These are phyloP conservation scores for Solenopsis invicta DNA, from an alignment of 1,140 invertebrate genomes.

Conservation along the genomic window DNA sequence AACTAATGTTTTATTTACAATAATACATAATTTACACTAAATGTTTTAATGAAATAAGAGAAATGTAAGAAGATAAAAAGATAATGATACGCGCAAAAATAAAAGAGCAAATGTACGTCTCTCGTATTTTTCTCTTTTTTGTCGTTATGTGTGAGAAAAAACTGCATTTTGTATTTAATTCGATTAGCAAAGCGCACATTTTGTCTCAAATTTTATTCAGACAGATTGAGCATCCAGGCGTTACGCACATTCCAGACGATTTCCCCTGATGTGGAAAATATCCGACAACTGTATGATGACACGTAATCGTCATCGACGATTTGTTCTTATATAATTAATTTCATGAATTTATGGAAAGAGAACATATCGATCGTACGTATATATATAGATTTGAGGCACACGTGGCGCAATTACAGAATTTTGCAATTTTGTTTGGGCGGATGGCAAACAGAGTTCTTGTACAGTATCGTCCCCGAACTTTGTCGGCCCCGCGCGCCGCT, in stretches of 20 bases:
- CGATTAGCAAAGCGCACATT: conserved; percentile 16
- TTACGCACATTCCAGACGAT: conserved; percentile 32
- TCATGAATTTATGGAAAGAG: conserved; percentile 9
- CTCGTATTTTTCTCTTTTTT: not conserved
- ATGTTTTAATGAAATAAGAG: not conserved
- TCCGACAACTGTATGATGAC: conserved; percentile 29
- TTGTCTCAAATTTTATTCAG: conserved; percentile 55
- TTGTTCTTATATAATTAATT: conserved; percentile 58
- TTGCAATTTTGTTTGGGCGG: conserved; percentile 21
- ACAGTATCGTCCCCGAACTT: conserved; percentile 1
- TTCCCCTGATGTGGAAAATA: conserved; percentile 31
- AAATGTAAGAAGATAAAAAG: not conserved
- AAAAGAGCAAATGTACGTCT: not conserved
- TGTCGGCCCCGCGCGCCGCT: not conserved
- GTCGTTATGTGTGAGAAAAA: not conserved
- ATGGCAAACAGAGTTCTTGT: not conserved
- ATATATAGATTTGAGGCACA: not conserved
- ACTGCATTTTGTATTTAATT: conserved; percentile 25
- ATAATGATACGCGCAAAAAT: not conserved
- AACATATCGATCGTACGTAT: not conserved
- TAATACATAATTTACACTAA: not conserved
- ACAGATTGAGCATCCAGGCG: conserved; percentile 25
- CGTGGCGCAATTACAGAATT: not conserved
- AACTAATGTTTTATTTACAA: not conserved
- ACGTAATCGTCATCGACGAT: conserved; percentile 43